phyloP scores from a whole-genome alignment of 2,888 invertebrate genomes.

The Apocheima hispidaria region DNA sequence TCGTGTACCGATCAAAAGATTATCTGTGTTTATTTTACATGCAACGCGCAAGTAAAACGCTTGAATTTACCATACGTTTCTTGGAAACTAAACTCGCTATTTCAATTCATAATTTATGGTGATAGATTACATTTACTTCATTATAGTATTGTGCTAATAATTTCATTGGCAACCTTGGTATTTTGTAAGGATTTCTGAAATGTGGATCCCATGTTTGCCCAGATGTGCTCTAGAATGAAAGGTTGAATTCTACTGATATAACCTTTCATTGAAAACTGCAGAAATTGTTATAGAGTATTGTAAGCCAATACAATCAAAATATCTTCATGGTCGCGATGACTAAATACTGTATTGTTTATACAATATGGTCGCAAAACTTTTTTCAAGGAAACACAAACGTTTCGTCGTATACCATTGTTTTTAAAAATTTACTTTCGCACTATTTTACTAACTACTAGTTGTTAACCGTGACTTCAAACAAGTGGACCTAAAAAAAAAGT shows the following conservation, averaged over 20 bases:
- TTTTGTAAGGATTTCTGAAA: conserved; percentile 22
- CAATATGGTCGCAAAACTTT: conserved; percentile 12
- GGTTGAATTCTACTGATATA: conserved; percentile 20
- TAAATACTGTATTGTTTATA: conserved; percentile 20
- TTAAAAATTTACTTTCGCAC: background rate
- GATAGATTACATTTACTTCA: background rate
- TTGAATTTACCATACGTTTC: background rate
- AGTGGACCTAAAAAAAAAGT: too few relatives aligned
- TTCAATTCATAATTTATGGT: background rate
- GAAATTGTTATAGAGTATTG: conserved; percentile 1
- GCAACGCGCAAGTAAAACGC: too few relatives aligned
- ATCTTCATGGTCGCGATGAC: conserved; percentile 28
- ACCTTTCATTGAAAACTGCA: conserved; percentile 24
- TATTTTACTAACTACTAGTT: too few relatives aligned
- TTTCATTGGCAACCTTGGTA: conserved; percentile 25
- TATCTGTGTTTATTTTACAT: too few relatives aligned
- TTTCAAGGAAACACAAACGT: conserved; percentile 19
- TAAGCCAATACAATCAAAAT: conserved; percentile 27
- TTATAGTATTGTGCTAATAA: background rate
- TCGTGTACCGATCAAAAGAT: too few relatives aligned
- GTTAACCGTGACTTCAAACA: too few relatives aligned
- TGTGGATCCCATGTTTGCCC: conserved; percentile 19
- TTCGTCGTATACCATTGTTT: background rate
- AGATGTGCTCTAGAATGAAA: conserved; percentile 31
- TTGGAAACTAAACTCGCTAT: background rate